These are phyloP conservation scores for Gymnobelideus leadbeateri DNA, from an alignment of 2,113 vertebrate genomes.

Conservation along the genomic window DNA sequence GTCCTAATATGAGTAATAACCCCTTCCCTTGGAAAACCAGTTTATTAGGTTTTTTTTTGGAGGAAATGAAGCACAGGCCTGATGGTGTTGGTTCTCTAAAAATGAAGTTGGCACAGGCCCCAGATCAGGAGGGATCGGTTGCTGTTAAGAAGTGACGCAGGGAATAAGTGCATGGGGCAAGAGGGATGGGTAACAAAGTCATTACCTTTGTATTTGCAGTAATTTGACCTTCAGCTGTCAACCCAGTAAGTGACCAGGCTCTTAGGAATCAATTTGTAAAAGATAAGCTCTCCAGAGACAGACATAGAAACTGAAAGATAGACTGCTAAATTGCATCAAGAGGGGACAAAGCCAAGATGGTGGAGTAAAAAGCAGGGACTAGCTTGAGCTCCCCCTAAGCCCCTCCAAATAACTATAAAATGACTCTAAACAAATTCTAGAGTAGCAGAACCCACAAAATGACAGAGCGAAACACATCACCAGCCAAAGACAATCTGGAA, in stretches of 20 bases:
- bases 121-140: not conserved
- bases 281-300: not conserved
- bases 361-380: too few relatives aligned
- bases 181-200: not conserved
- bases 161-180: not conserved
- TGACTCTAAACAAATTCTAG: too few relatives aligned
- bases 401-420: too few relatives aligned
- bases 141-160: not conserved
- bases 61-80: not conserved
- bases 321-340: not conserved
- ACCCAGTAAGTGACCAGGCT: not conserved
- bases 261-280: not conserved
- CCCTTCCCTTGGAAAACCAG: not conserved
- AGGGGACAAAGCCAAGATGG: not conserved
- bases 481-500: too few relatives aligned
- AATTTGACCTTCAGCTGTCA: not conserved
- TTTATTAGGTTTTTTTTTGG: not conserved
- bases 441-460: too few relatives aligned
- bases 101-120: not conserved
- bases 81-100: not conserved
- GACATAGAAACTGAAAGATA: not conserved
- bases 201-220: not conserved
- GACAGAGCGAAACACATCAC: too few relatives aligned
- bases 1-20: not conserved
- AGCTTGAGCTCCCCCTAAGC: too few relatives aligned